Percentiles rank a stretch among this genome's conserved stretches.
Conservation (phyloP, 2,113 vertebrate species). For the Ctenomys sociabilis region DNA sequence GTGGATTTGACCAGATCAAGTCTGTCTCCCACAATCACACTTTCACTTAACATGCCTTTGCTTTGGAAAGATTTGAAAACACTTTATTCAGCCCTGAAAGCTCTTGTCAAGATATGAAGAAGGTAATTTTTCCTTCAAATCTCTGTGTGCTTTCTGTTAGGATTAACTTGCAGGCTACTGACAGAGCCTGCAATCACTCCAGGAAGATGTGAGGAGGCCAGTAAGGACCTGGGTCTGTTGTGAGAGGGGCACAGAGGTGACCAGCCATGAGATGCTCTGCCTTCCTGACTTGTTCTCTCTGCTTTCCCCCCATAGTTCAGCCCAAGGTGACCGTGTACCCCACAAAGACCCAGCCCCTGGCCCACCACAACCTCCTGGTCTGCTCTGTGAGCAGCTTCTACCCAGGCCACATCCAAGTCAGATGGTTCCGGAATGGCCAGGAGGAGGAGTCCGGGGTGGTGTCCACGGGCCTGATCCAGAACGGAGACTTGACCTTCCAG, state of each 20-base stretch:
- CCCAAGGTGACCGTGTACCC: neutral
- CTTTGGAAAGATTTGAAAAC: neutral
- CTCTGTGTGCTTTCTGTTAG: neutral
- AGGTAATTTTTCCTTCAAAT: neutral
- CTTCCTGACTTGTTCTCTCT: rapidly evolving
- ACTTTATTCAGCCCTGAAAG: neutral
- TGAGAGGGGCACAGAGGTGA: rapidly evolving
- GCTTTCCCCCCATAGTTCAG: neutral
- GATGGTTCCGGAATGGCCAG: slow-evolving; percentile 48
- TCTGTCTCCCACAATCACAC: too few species aligned
- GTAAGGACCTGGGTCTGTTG: rapidly evolving
- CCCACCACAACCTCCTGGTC: too few species aligned
- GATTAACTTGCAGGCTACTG: rapidly evolving
- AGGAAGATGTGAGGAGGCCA: neutral
- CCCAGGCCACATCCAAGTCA: slow-evolving; percentile 62
- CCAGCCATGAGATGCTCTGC: rapidly evolving
- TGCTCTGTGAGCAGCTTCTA: slow-evolving; percentile 77
- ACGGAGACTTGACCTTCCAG: too few species aligned
- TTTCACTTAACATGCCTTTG: too few species aligned
- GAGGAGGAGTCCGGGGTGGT: slow-evolving; percentile 52
- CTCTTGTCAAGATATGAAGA: neutral
- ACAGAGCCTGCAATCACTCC: neutral
- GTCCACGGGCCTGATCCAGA: too few species aligned
- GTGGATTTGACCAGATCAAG: too few species aligned
- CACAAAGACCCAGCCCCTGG: too few species aligned